Base-by-base conservation (phyloP, 2,888 invertebrate genomes). In the Philonicus albiceps region DNA sequence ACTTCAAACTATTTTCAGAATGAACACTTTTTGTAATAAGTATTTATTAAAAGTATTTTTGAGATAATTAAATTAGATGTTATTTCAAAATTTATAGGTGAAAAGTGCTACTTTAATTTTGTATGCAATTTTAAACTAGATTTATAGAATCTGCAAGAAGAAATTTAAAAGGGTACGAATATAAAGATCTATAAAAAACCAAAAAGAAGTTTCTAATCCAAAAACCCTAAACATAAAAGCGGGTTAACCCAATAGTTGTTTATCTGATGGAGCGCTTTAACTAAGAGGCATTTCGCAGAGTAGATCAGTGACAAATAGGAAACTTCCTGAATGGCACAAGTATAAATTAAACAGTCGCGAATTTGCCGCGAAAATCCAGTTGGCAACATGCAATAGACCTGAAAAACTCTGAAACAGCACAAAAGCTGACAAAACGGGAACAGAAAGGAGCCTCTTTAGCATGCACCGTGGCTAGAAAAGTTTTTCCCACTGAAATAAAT, bases 401-500 rank as follows among this genome's bases (percentile, higher is more conserved):
- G 40, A 30, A 30, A 55, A 49, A 31, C 55, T 27, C 55, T n/a
- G 27, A 19, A 81, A 49, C 34, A 64, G 55, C 81, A 81, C 11
- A 34, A 81, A 81, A 55, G 55, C 34, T 49, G 31, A 27, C 49
- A 31, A 80, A 80, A 81, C n/a, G 81, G 49, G 81, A 11, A 81
- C 81, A 80, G 27, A 30, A 40, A n/a, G 19, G 64, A 55, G 34
- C 30, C 81, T 81, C 30, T 34, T 81, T 81, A 27, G 64, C 55
- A 81, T 81, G 55, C 81, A 55, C 81, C 30, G 34, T 19, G 34
- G 55, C 55, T 30, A 34, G 81, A 64, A 81, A 81, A 81, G 55
- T 81, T 81, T 81, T 81, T 81, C 64, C 81, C 19, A 31, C 31
- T 64, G 64, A 81, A 81, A 81, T 55, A 64, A 81, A 81, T 81